These are phyloP conservation scores for Campodea augens DNA, from an alignment of 1,140 invertebrate genomes.

Conservation along the genomic window DNA sequence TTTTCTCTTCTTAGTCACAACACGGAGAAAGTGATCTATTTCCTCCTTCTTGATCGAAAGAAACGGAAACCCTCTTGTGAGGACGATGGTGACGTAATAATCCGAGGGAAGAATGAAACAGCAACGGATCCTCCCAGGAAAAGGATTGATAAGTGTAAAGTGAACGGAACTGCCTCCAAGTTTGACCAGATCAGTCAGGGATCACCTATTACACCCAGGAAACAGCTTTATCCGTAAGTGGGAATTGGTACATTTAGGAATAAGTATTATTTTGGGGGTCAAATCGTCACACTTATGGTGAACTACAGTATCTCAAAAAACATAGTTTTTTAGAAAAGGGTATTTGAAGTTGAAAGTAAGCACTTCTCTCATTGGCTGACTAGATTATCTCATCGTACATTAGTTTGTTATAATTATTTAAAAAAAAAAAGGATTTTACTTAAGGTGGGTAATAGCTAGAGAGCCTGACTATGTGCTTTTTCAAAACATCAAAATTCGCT, in stretches of 20 bases:
- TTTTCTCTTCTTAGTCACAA: conserved; percentile 63
- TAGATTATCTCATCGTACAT: no score
- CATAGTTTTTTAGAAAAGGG: conserved; percentile 6
- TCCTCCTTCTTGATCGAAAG: conserved; percentile 90
- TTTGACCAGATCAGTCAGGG: conserved; percentile 90
- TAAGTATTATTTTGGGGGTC: not conserved
- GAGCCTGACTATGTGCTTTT: no score
- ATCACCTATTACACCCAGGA: conserved; percentile 75
- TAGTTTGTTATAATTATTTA: no score
- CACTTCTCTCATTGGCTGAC: no score
- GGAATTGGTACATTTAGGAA: not conserved
- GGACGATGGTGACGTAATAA: conserved; percentile 72
- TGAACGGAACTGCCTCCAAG: conserved; percentile 65
- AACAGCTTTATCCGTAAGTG: conserved; percentile 56
- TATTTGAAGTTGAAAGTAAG: conserved; percentile 17
- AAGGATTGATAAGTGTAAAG: conserved; percentile 74
- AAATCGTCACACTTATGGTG: no score
- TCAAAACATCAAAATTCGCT: no score
- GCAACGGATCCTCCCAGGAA: conserved; percentile 74
- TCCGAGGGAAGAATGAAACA: conserved; percentile 41
- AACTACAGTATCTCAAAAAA: no score
- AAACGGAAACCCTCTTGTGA: conserved; percentile 84
- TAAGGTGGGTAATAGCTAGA: no score
- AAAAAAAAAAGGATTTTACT: no score
- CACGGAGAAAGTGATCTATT: conserved; percentile 99